Evolutionary conservation across 1,140 invertebrate species (phyloP).

Genomic region (Drosophila sturtevanti): DNA sequence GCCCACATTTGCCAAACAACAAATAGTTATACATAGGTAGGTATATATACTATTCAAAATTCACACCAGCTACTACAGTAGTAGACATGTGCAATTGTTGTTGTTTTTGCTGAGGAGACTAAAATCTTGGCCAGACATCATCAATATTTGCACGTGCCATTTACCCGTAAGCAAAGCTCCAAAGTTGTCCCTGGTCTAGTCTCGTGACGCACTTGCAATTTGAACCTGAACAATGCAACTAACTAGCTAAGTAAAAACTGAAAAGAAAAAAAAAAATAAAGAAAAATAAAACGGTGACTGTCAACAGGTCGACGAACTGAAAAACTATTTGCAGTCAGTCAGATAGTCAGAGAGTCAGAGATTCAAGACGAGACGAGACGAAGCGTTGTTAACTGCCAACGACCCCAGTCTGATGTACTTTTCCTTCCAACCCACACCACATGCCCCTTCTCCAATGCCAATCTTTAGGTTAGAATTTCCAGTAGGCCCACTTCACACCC

Average conservation of each 20-base stretch:
- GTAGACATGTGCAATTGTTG: conserved; percentile 12
- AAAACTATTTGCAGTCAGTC: conserved; percentile 67
- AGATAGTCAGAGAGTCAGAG: not conserved
- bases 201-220: conserved; percentile 70
- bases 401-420: conserved; percentile 15
- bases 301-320: conserved; percentile 65
- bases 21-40: conserved; percentile 37
- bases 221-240: conserved; percentile 71
- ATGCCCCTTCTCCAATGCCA: not conserved
- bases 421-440: conserved; percentile 10
- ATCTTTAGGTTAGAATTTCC: conserved; percentile 42
- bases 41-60: conserved; percentile 33
- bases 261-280: too few relatives aligned
- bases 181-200: conserved; percentile 13
- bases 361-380: conserved; percentile 22
- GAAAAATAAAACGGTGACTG: not conserved
- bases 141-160: conserved; percentile 21
- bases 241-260: not conserved
- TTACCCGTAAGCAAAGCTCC: conserved; percentile 8
- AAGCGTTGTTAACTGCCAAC: conserved; percentile 31
- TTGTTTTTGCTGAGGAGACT: conserved; percentile 7
- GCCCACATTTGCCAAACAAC: conserved; percentile 36
- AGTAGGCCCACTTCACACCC: conserved; percentile 63
- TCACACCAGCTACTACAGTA: not conserved
- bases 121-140: conserved; percentile 27